Percentiles rank a stretch among this genome's conserved stretches.
These are phyloP conservation scores for Drosophila teissieri DNA, from an alignment of 1,140 invertebrate genomes.

Conservation along the genomic window DNA sequence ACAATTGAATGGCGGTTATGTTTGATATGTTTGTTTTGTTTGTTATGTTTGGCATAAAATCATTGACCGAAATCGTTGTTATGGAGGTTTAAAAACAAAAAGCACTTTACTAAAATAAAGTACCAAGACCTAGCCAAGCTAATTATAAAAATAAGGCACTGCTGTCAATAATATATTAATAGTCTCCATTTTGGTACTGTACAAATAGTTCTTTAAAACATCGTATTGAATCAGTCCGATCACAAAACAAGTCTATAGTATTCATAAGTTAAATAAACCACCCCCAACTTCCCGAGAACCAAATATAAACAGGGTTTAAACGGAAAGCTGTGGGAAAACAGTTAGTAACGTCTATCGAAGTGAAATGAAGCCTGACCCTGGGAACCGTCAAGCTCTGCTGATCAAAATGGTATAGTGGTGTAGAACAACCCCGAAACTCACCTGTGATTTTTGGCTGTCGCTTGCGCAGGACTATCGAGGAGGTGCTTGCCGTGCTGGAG, in stretches of 20 bases:
- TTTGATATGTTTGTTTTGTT: neutral
- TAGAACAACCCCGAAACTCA: constrained; percentile 51
- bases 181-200: neutral
- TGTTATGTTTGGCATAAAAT: neutral
- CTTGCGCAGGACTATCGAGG: constrained; percentile 51
- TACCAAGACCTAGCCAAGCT: no score
- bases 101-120: no score
- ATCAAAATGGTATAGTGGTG: neutral
- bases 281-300: constrained; percentile 9
- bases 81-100: no score
- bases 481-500: constrained; percentile 39
- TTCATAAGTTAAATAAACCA: neutral
- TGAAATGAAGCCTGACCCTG: constrained; percentile 70
- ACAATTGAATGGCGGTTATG: neutral
- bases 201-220: no score
- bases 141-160: neutral
- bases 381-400: constrained; percentile 53
- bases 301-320: constrained; percentile 18
- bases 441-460: constrained; percentile 84
- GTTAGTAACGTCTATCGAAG: constrained; percentile 38
- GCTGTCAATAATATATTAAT: no score
- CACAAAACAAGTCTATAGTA: neutral
- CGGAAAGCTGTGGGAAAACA: constrained; percentile 43
- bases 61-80: neutral
- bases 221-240: neutral